phyloP scores from a whole-genome alignment of 2,888 invertebrate genomes.

The Leptopilina myrica region DNA sequence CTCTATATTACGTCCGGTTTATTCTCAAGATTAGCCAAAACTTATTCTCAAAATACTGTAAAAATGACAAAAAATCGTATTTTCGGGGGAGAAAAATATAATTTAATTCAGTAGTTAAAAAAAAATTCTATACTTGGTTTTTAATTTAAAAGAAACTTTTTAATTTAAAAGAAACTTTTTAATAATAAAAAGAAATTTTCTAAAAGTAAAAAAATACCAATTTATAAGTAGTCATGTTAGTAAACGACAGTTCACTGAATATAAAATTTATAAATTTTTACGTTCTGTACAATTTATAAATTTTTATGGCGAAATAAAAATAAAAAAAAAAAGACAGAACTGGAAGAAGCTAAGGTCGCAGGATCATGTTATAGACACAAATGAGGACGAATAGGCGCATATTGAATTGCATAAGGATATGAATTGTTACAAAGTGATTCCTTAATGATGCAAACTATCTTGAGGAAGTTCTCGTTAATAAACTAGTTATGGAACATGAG shows the following conservation, averaged over 20 bases:
- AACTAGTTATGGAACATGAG: constrained; percentile 38
- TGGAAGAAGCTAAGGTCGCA: constrained; percentile 12
- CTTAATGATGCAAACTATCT: constrained; percentile 42
- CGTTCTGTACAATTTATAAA: no score
- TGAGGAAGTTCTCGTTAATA: constrained; percentile 46
- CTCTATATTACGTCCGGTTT: not conserved
- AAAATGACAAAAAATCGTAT: not conserved
- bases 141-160: no score
- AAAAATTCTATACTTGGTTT: no score
- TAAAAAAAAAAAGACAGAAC: not conserved
- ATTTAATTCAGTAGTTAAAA: no score
- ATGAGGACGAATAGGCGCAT: constrained; percentile 10
- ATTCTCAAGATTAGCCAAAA: not conserved
- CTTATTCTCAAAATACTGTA: not conserved
- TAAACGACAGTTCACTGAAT: no score
- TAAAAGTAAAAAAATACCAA: no score
- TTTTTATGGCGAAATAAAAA: no score
- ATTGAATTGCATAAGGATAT: constrained; percentile 7
- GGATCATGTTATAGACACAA: constrained; percentile 2
- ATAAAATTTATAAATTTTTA: no score
- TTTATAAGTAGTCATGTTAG: no score
- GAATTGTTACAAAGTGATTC: constrained; percentile 28
- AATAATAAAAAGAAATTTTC: no score
- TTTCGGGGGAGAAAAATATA: not conserved
- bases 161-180: no score